A percentile compares a stretch with the other conserved stretches of the same genome.
These are phyloP conservation scores for Actinia equina DNA, from an alignment of 64 coral and sea anemone species.

Conservation along the genomic window DNA sequence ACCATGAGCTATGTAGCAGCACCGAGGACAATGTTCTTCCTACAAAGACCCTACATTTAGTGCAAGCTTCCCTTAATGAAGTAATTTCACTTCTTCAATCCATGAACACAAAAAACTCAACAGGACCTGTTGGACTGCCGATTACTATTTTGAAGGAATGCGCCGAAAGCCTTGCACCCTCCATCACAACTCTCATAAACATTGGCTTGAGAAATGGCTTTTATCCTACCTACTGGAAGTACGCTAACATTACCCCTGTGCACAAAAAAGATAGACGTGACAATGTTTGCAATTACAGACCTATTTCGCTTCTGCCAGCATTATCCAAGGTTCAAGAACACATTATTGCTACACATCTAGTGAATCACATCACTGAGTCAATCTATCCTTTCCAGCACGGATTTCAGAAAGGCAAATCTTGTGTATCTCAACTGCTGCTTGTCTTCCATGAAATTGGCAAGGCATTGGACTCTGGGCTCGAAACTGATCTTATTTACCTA, in stretches of 20 bases:
- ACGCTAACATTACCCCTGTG: not conserved
- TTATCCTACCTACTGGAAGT: conserved; percentile 16
- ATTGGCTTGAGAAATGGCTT: conserved; percentile 13
- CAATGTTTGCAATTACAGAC: not conserved
- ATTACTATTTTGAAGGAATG: conserved; percentile 26
- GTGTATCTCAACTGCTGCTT: not conserved
- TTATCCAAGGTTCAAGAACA: conserved; percentile 6
- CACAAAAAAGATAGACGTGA: conserved; percentile 18
- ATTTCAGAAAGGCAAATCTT: conserved; percentile 44
- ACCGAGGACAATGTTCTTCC: not conserved
- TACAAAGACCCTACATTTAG: conserved; percentile 1
- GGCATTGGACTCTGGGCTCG: not conserved
- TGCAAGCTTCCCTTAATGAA: conserved; percentile 14
- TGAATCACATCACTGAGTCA: conserved; percentile 2
- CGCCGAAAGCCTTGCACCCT: conserved; percentile 19
- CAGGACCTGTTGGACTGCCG: conserved; percentile 26
- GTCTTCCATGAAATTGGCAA: not conserved
- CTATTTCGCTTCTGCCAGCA: conserved; percentile 3
- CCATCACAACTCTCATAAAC: conserved; percentile 5
- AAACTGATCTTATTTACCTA: not conserved
- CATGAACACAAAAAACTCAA: conserved; percentile 35
- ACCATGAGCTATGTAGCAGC: not conserved
- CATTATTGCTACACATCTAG: not conserved
- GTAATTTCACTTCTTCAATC: conserved; percentile 27
- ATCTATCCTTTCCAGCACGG: conserved; percentile 32